These are phyloP conservation scores for Euplexia lucipara DNA, from an alignment of 2,888 invertebrate species.

Conservation along the genomic window DNA sequence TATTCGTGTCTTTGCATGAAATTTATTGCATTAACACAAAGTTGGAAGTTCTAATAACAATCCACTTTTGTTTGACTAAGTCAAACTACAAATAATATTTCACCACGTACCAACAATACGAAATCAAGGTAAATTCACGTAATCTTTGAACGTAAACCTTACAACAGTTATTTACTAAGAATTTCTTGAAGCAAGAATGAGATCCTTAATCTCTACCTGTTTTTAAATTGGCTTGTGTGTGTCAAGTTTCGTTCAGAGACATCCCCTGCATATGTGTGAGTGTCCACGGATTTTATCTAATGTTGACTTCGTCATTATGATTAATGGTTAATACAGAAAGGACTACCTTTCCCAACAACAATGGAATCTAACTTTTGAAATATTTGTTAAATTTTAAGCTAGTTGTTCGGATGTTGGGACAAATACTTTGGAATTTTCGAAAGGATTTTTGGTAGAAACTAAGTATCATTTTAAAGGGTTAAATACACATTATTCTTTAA, in stretches of 20 bases:
- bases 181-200: constrained; percentile 69
- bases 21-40: constrained; percentile 12
- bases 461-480: too few species aligned
- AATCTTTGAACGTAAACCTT: constrained; percentile 54
- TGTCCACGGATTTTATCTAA: constrained; percentile 81
- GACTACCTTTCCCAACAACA: constrained; percentile 85
- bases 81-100: constrained; percentile 19
- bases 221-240: constrained; percentile 70
- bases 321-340: constrained; percentile 84
- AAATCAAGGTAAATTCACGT: constrained; percentile 53
- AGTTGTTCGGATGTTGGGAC: constrained; percentile 24
- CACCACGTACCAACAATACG: constrained; percentile 40
- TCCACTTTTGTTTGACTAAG: constrained; percentile 22
- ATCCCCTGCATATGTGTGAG: constrained; percentile 63
- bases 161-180: constrained; percentile 70
- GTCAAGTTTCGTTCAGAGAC: constrained; percentile 58
- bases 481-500: too few species aligned
- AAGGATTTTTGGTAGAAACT: constrained; percentile 27
- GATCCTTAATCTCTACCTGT: constrained; percentile 68
- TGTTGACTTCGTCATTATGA: constrained; percentile 81
- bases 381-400: constrained; percentile 71
- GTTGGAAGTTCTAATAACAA: constrained; percentile 27
- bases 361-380: constrained; percentile 76
- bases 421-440: constrained; percentile 8
- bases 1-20: constrained; percentile 13